A percentile compares a stretch with the other conserved stretches of the same genome.
phyloP scores from a whole-genome alignment of 1,140 invertebrate genomes.

The Tribolium castaneum region DNA sequence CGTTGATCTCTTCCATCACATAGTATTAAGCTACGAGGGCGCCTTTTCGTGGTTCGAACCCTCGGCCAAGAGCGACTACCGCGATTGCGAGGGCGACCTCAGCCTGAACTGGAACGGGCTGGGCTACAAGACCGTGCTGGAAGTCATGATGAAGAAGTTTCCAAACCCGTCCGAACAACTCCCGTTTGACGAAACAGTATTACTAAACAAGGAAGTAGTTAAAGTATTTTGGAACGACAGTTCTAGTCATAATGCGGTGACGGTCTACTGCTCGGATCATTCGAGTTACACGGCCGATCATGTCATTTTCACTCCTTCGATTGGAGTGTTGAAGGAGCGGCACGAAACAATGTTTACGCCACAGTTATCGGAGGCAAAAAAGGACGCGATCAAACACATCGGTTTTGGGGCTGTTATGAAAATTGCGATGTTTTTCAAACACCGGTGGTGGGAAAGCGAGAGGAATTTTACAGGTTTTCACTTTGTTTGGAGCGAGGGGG shows the following conservation, averaged over 20 bases:
- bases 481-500: conserved; percentile 4
- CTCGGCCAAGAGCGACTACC: conserved; percentile 46
- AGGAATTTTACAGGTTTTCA: conserved; percentile 1
- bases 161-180: conserved; percentile 41
- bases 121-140: conserved; percentile 55
- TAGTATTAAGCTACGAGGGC: conserved; percentile 44
- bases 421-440: conserved; percentile 75
- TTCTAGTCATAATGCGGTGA: conserved; percentile 18
- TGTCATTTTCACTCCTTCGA: conserved; percentile 76
- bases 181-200: conserved; percentile 49
- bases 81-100: conserved; percentile 35
- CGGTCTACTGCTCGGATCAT: conserved; percentile 65
- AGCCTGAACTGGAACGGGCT: conserved; percentile 54
- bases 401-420: conserved; percentile 80
- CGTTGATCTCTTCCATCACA: conserved; percentile 35
- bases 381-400: conserved; percentile 71
- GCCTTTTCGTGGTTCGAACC: conserved; percentile 50
- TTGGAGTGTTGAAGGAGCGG: conserved; percentile 76
- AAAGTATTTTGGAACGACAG: conserved; percentile 48
- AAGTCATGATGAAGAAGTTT: conserved; percentile 53
- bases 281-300: conserved; percentile 70
- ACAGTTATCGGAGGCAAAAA: conserved; percentile 69
- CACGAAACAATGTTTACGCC: conserved; percentile 72
- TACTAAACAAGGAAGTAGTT: conserved; percentile 51
- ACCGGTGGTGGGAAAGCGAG: conserved; percentile 9